Base-by-base conservation (phyloP, 2,888 invertebrate genomes). In the Siphlonurus alternatus region DNA sequence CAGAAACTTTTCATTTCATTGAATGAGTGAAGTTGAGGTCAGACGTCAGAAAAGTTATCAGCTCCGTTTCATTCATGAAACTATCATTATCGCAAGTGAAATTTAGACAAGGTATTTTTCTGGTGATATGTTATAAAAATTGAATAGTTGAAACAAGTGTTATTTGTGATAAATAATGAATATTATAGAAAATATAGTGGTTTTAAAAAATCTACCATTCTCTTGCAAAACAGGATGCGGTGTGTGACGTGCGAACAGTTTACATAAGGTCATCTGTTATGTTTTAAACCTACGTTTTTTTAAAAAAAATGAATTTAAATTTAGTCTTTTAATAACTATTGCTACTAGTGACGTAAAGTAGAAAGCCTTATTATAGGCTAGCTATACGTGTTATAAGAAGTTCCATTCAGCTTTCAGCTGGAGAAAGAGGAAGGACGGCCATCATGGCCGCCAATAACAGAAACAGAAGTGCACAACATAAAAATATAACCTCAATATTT, bases 401-500 rank as follows among this genome's bases (percentile, higher is more conserved):
- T n/a, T n/a, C n/a, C 38, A 38, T 15, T 15, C 38, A 38, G 38
- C 38, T 38, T 38, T 38, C 38, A 38, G 15, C 38, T 60, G 60
- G 23, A 22, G 60, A 22, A 18, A 18, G 3, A 2, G 64, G 53
- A 64, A 56, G 64, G 61, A 23, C 60, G 56, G 51, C 64, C 61
- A 64, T 64, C 61, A 84, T 84, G 84, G 84, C 84, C 81, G 84
- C 85, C 75, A 81, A 84, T 76, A 83, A 86, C 77, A 71, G 72
- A 68, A 86, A 84, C 79, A 86, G 87, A 79, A 85, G 86, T 78
- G 84, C 85, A 76, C 88, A 87, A 79, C 81, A 83, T 72, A 89
- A 88, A 79, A 89, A 89, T 80, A 87, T 90, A 75, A 85, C 88
- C 72, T 89, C 89, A 71, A 85, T 96, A 80, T 88, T 96, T 79